These are phyloP conservation scores for Papilio aristodemus DNA, from an alignment of 1,140 invertebrate species.

Conservation along the genomic window DNA sequence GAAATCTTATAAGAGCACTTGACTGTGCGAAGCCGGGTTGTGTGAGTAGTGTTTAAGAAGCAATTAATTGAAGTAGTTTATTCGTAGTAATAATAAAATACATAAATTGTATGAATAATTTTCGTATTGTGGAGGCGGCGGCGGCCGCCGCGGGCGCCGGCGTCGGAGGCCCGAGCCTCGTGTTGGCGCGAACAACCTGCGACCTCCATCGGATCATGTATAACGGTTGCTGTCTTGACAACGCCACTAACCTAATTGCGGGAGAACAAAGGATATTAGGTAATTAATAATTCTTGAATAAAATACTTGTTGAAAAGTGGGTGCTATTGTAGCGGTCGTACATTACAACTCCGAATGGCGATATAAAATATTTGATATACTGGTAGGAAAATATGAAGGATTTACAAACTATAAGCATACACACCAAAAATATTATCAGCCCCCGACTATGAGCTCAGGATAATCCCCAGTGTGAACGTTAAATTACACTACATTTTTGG, in stretches of 20 bases:
- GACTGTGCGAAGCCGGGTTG: constrained; percentile 1
- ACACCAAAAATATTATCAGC: too few relatives aligned
- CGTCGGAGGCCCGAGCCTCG: constrained; percentile 81
- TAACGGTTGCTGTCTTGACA: constrained; percentile 68
- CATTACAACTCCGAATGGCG: too few relatives aligned
- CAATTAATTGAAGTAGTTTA: constrained; percentile 11
- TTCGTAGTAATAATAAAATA: constrained; percentile 16
- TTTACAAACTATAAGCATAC: too few relatives aligned
- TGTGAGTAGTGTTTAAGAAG: constrained; percentile 8
- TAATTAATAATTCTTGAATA: not conserved
- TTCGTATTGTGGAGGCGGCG: constrained; percentile 31
- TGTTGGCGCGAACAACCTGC: constrained; percentile 82
- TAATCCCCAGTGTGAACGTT: too few relatives aligned
- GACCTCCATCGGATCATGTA: constrained; percentile 84
- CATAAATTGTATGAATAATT: not conserved
- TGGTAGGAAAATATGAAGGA: too few relatives aligned
- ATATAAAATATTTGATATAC: too few relatives aligned
- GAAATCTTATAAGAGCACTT: not conserved
- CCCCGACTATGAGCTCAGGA: too few relatives aligned
- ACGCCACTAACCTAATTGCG: constrained; percentile 59
- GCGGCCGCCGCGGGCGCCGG: constrained; percentile 80
- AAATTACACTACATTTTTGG: too few relatives aligned
- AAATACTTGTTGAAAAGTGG: not conserved
- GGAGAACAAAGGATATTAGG: constrained; percentile 5
- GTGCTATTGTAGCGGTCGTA: too few relatives aligned